Conservation (phyloP, 2,113 vertebrate species). For the Paradoxurus hermaphroditus region DNA sequence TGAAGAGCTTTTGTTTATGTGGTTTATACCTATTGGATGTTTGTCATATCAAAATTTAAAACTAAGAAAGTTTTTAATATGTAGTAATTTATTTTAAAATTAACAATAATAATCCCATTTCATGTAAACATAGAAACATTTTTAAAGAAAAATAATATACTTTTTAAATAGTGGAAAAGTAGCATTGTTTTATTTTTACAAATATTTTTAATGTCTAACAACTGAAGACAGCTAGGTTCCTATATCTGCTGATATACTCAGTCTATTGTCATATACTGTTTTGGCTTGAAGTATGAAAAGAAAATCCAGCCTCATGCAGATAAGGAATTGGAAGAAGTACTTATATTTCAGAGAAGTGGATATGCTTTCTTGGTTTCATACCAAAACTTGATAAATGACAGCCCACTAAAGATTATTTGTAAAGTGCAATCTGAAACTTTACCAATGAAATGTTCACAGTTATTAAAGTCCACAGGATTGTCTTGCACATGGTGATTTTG, state of each 20-base stretch:
- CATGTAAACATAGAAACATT: background rate
- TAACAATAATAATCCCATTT: background rate
- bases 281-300: background rate
- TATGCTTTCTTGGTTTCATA: background rate
- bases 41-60: background rate
- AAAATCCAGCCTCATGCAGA: background rate
- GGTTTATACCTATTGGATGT: background rate
- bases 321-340: background rate
- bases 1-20: background rate
- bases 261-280: background rate
- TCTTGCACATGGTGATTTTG: background rate
- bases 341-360: background rate
- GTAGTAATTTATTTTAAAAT: background rate
- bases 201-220: background rate
- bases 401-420: background rate
- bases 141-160: background rate
- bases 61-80: background rate
- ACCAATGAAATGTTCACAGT: background rate
- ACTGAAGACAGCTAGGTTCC: background rate
- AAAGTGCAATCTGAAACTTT: background rate
- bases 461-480: background rate
- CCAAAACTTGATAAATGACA: background rate
- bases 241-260: background rate
- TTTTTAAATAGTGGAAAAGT: background rate
- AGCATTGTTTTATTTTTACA: background rate